Percentiles rank a stretch among this genome's conserved stretches.
These are phyloP conservation scores for Mormyrops boulengeri DNA, from an alignment of 2,797 vertebrate species.

Conservation along the genomic window DNA sequence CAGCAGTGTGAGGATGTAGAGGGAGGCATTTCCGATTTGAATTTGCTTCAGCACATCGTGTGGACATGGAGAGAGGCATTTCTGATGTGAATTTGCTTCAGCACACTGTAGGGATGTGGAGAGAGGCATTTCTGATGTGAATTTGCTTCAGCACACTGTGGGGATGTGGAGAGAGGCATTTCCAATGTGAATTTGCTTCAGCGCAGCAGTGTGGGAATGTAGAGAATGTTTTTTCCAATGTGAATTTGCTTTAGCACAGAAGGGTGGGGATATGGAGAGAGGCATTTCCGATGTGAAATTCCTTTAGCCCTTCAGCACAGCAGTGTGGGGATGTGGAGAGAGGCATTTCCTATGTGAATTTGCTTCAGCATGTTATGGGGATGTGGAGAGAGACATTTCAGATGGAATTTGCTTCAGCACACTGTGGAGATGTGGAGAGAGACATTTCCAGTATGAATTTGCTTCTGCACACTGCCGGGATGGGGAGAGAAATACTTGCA, in stretches of 20 bases:
- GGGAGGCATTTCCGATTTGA: neutral
- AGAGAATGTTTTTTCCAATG: neutral
- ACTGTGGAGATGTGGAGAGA: neutral
- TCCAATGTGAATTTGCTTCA: neutral
- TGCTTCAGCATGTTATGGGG: neutral
- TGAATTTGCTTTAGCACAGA: neutral
- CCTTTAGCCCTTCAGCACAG: neutral
- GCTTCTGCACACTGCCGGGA: neutral
- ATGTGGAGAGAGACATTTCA: neutral
- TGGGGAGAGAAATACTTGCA: neutral
- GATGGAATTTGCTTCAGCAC: neutral
- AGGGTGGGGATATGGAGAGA: neutral
- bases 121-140: neutral
- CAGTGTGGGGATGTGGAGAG: neutral
- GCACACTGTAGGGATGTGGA: neutral
- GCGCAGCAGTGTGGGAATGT: neutral
- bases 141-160: neutral
- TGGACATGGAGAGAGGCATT: neutral
- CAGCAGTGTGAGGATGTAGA: neutral
- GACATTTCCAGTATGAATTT: neutral
- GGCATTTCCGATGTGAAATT: too few species aligned
- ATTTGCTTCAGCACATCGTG: slow-evolving; percentile 10
- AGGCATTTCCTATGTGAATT: slow-evolving; percentile 4
- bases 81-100: neutral
- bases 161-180: neutral